phyloP scores from a whole-genome alignment of 2,113 vertebrate species.

The Malurus cyaneus region DNA sequence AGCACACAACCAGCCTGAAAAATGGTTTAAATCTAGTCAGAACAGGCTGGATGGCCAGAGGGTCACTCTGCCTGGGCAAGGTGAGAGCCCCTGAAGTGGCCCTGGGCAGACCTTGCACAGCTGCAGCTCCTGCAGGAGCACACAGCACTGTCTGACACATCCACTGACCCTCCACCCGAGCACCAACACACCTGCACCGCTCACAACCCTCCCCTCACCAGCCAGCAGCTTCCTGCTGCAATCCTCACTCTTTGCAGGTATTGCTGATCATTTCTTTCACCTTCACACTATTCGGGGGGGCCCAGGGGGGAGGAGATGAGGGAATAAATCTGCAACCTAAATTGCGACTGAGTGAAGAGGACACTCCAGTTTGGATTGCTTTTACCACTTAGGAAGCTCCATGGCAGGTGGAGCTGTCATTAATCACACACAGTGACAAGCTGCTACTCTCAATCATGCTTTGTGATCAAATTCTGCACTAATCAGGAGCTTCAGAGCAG shows the following conservation, averaged over 20 bases:
- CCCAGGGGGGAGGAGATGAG: background rate
- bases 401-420: constrained; percentile 65
- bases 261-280: background rate
- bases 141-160: background rate
- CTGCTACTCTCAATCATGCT: constrained; percentile 51
- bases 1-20: background rate
- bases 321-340: constrained; percentile 47
- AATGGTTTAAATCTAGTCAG: background rate
- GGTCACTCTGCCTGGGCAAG: background rate
- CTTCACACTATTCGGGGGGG: background rate
- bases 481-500: constrained; percentile 59
- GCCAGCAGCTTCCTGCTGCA: background rate
- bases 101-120: background rate
- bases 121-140: background rate
- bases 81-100: background rate
- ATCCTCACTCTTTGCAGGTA: background rate
- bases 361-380: constrained; percentile 36
- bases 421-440: constrained; percentile 62
- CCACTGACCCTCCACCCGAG: background rate
- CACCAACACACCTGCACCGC: background rate
- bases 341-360: background rate
- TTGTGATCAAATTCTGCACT: constrained; percentile 70
- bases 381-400: constrained; percentile 21
- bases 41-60: background rate
- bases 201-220: background rate